Evolutionary conservation across 2,113 vertebrate genomes (phyloP).

Genomic region (Verasper variegatus): DNA sequence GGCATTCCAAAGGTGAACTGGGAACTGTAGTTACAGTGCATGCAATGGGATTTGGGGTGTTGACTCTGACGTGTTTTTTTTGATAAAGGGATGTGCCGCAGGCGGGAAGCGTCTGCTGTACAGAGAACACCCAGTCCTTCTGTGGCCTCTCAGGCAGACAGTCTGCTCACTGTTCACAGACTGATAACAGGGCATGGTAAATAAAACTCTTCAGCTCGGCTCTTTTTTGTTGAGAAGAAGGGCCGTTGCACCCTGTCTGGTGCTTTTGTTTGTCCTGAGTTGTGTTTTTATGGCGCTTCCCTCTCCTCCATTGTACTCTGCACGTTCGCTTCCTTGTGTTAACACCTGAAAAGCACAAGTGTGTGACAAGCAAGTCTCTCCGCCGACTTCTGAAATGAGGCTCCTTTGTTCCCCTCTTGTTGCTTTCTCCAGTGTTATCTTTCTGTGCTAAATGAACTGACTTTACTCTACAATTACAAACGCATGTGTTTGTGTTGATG

Average conservation of each 20-base stretch:
- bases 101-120: slow-evolving; percentile 85
- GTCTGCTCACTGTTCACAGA: slow-evolving; percentile 87
- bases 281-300: slow-evolving; percentile 83
- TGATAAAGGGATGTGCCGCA: slow-evolving; percentile 76
- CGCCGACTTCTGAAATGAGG: slow-evolving; percentile 51
- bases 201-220: slow-evolving; percentile 91
- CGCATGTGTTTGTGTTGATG: slow-evolving; percentile 31
- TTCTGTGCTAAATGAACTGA: slow-evolving; percentile 42
- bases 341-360: slow-evolving; percentile 71
- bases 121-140: slow-evolving; percentile 92
- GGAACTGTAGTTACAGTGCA: slow-evolving; percentile 70
- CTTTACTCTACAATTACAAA: slow-evolving; percentile 45
- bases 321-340: slow-evolving; percentile 74
- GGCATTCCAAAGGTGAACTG: slow-evolving; percentile 74
- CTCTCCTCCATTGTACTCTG: slow-evolving; percentile 85
- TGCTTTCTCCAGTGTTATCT: slow-evolving; percentile 23
- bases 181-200: slow-evolving; percentile 97
- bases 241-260: slow-evolving; percentile 84
- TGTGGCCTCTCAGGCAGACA: slow-evolving; percentile 93
- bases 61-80: slow-evolving; percentile 70
- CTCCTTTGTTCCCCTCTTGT: slow-evolving; percentile 34
- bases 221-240: slow-evolving; percentile 78
- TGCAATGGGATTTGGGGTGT: slow-evolving; percentile 73
- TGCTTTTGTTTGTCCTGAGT: slow-evolving; percentile 90
- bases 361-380: slow-evolving; percentile 53